phyloP scores from a whole-genome alignment of 2,797 vertebrate genomes.

The Telmatherina bonti region DNA sequence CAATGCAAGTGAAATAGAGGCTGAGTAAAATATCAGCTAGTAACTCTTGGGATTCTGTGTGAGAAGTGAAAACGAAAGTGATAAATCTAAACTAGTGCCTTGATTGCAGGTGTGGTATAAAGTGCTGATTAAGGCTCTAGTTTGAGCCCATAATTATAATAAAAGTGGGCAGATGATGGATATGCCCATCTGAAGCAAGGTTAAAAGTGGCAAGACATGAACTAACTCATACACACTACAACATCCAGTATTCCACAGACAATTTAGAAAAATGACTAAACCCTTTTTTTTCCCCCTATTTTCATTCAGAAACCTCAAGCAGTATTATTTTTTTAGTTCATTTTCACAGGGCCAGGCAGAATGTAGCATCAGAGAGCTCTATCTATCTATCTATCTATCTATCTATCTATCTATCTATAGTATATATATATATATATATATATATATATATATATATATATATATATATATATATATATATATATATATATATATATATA shows the following conservation, averaged over 20 bases:
- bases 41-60: constrained; percentile 20
- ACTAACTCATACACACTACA: constrained; percentile 16
- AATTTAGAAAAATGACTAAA: constrained; percentile 17
- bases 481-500: too few species aligned
- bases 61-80: constrained; percentile 38
- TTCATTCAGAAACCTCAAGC: background rate
- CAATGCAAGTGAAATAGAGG: constrained; percentile 25
- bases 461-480: too few species aligned
- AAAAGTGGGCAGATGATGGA: constrained; percentile 56
- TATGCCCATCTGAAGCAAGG: constrained; percentile 42
- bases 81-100: constrained; percentile 51
- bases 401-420: too few species aligned
- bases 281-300: background rate
- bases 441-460: too few species aligned
- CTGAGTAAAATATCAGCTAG: constrained; percentile 29
- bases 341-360: constrained; percentile 13
- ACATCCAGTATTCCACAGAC: background rate
- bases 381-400: too few species aligned
- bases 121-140: constrained; percentile 57
- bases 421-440: too few species aligned
- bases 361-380: constrained; percentile 18
- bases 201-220: constrained; percentile 30
- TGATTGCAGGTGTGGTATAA: constrained; percentile 61
- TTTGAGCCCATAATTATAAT: constrained; percentile 55
- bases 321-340: background rate